These are phyloP conservation scores for Amitus sp. DNA, from an alignment of 2,888 invertebrate species.

Conservation along the genomic window DNA sequence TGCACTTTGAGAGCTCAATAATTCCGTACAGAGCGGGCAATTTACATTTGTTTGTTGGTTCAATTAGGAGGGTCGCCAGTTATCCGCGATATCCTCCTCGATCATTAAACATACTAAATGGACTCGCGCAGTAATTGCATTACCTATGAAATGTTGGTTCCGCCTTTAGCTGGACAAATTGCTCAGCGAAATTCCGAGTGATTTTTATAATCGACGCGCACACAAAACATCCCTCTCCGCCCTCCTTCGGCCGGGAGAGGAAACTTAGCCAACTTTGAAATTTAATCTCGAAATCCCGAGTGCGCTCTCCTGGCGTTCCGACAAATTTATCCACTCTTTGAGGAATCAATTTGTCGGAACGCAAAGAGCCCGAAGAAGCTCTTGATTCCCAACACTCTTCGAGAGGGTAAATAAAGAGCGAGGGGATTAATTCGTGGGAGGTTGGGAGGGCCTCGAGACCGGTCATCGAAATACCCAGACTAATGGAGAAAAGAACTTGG, in stretches of 20 bases:
- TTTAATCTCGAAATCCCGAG: not conserved
- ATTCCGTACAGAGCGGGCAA: not conserved
- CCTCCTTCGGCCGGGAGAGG: not conserved
- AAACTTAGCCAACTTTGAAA: not conserved
- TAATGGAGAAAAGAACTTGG: no score
- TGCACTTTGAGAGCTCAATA: not conserved
- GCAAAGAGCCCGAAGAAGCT: not conserved
- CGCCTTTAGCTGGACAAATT: no score
- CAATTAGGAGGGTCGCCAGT: no score
- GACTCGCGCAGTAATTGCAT: not conserved
- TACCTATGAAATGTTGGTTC: not conserved
- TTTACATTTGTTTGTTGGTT: not conserved
- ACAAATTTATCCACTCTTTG: not conserved
- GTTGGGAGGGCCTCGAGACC: no score
- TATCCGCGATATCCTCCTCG: no score
- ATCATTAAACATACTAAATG: not conserved
- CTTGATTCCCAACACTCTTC: not conserved
- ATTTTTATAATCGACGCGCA: not conserved
- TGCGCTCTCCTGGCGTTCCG: no score
- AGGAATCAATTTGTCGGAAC: constrained; percentile 1
- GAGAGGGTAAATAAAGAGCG: constrained; percentile 3
- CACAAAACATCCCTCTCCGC: not conserved
- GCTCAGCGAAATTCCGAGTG: no score
- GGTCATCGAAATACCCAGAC: no score
- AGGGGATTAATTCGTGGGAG: not conserved